Percentiles rank a stretch among this genome's conserved stretches.
These are phyloP conservation scores for Carassius carassius DNA, from an alignment of 2,113 vertebrate genomes.

Conservation along the genomic window DNA sequence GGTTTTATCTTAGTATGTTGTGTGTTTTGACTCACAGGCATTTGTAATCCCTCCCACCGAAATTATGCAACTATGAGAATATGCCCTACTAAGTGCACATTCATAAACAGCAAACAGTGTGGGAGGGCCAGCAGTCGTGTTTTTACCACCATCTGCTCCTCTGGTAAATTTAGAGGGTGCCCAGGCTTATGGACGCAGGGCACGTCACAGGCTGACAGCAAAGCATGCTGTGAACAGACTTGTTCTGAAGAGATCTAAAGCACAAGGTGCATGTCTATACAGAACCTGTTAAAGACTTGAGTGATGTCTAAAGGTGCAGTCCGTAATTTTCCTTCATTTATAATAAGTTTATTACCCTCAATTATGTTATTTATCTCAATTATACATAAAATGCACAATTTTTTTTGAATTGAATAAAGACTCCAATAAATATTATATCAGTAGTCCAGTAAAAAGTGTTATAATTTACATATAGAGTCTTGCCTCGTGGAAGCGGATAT, in stretches of 20 bases:
- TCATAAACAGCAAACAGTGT: slow-evolving; percentile 56
- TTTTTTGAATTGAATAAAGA: no score
- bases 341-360: no score
- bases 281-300: slow-evolving; percentile 36
- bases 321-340: neutral
- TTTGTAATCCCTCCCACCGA: slow-evolving; percentile 5
- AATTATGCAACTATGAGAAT: neutral
- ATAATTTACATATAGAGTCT: neutral
- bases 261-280: slow-evolving; percentile 67
- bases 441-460: no score
- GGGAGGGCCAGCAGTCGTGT: slow-evolving; percentile 67
- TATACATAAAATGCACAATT: neutral
- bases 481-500: neutral
- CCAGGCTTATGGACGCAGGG: slow-evolving; percentile 62
- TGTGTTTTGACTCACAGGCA: slow-evolving; percentile 1
- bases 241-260: slow-evolving; percentile 66
- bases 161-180: slow-evolving; percentile 71
- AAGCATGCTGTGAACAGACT: slow-evolving; percentile 73
- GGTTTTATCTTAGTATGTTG: neutral
- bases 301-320: neutral
- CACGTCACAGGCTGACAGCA: slow-evolving; percentile 68
- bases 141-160: slow-evolving; percentile 77
- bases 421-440: no score
- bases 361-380: neutral
- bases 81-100: neutral